Percentiles rank a stretch among this genome's conserved stretches.
These are phyloP conservation scores for Pterobdella sp. DNA, from an alignment of 2,888 invertebrate species.

Conservation along the genomic window DNA sequence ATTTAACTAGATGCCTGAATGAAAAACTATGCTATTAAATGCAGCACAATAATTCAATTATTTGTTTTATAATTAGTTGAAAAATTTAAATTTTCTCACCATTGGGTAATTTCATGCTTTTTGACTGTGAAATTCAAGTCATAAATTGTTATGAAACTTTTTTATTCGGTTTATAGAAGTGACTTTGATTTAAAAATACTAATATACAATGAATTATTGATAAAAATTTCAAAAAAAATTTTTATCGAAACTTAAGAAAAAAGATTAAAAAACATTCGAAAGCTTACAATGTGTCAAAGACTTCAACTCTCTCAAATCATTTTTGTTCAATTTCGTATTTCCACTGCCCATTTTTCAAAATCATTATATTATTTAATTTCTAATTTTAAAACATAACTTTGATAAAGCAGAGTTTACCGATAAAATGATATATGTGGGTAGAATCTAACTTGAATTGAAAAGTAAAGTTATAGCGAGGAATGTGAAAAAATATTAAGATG, in stretches of 20 bases:
- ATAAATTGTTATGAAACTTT: neutral
- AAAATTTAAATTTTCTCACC: constrained; percentile 40
- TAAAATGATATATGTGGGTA: too few relatives aligned
- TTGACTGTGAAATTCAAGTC: constrained; percentile 43
- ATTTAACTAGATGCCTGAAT: too few relatives aligned
- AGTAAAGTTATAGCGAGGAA: too few relatives aligned
- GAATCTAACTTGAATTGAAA: too few relatives aligned
- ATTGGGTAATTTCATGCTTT: constrained; percentile 50
- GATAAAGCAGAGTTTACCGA: too few relatives aligned
- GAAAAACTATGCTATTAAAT: neutral
- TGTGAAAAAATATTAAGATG: too few relatives aligned
- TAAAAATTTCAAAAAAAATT: neutral
- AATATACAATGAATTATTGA: neutral
- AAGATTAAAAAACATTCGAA: neutral
- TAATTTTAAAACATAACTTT: too few relatives aligned
- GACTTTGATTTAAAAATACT: neutral
- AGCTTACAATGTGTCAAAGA: constrained; percentile 37
- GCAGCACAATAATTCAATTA: neutral
- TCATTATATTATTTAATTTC: too few relatives aligned
- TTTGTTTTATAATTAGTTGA: constrained; percentile 17
- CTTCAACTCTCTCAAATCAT: constrained; percentile 36
- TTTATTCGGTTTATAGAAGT: neutral
- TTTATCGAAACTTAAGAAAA: neutral
- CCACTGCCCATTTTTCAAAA: constrained; percentile 21
- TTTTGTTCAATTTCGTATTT: constrained; percentile 35